Base-by-base conservation (phyloP, 2,888 invertebrate species). In the Calliopum simillimum region DNA sequence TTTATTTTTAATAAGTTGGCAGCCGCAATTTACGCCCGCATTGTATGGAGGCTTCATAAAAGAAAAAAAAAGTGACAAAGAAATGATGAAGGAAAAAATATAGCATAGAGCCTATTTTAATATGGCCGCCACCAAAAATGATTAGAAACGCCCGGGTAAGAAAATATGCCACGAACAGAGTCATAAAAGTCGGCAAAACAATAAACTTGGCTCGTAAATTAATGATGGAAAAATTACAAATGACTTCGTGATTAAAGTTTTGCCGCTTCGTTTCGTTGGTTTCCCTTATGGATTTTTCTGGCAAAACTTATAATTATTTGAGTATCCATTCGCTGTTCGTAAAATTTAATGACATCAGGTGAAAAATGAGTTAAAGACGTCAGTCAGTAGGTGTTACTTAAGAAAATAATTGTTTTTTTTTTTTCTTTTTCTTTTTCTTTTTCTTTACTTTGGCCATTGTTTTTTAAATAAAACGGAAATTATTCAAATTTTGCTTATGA, bases 21-120 rank as follows among this genome's bases (percentile, higher is more conserved):
- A 53, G 53, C 53, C 21, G 19, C 53, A 53, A 53, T 53, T 53
- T 13, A 23, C 21, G 53, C 23, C 53, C 14, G 53, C 23, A 53
- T 53, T 53, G 23, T 23, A 19, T 53, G n/a, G n/a, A 53, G 21
- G 19, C 53, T 53, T 23, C 25, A 12, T 68, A 41, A 41, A 47
- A 59, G 21, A 56, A 63, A 56, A 63, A 56, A 59, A 21, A 61
- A 46, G 4, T 11, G 44, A 64, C 33, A 65, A 59, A 59, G 44
- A 23, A 14, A 59, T 61, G 43, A 63, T 47, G 25, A 47, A 46
- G 5, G 33, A 33, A 33, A 33, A 33, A 2, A 33, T 8, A 67
- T 46, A 47, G 11, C 47, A 14, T 44, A 64, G 51, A 55, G 68
- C 62, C 16, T 46, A 59, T 58, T 33, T 46, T 56, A 61, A 69